These are phyloP conservation scores for Drosophila putrida DNA, from an alignment of 2,888 invertebrate species.

Conservation along the genomic window DNA sequence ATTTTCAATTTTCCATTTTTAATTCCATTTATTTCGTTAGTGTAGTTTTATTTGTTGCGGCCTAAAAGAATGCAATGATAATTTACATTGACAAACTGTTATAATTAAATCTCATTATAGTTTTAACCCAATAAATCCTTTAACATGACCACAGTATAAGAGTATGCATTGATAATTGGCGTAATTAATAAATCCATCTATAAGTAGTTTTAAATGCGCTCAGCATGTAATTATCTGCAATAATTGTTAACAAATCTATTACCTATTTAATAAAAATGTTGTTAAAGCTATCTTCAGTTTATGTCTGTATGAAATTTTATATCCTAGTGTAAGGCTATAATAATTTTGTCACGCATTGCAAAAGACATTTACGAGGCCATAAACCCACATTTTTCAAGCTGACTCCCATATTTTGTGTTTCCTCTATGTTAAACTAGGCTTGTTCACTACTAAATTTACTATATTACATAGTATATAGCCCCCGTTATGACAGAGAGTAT, in stretches of 20 bases:
- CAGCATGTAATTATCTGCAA: background rate
- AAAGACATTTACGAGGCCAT: slow-evolving; percentile 21
- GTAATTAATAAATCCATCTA: slow-evolving; percentile 5
- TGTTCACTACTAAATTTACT: no score
- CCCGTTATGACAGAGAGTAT: slow-evolving; percentile 22
- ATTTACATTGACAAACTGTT: background rate
- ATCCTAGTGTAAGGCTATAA: slow-evolving; percentile 9
- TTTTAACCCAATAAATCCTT: slow-evolving; percentile 8
- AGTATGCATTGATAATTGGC: slow-evolving; percentile 6
- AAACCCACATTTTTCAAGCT: slow-evolving; percentile 20
- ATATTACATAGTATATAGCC: background rate
- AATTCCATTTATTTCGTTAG: slow-evolving; percentile 2
- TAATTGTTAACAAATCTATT: slow-evolving; percentile 25
- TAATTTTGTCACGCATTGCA: slow-evolving; percentile 21
- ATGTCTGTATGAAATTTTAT: background rate
- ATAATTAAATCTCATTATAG: background rate
- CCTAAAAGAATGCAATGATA: slow-evolving; percentile 2
- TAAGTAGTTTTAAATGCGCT: background rate
- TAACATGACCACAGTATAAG: background rate
- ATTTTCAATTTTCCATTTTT: background rate
- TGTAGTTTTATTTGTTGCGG: background rate
- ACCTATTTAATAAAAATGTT: slow-evolving; percentile 1
- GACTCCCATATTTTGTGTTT: slow-evolving; percentile 1
- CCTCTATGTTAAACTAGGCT: background rate
- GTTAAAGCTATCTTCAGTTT: background rate